A percentile compares a stretch with the other conserved stretches of the same genome.
Evolutionary conservation across 2,888 invertebrate species (phyloP).

Genomic region (Carabus problematicus): DNA sequence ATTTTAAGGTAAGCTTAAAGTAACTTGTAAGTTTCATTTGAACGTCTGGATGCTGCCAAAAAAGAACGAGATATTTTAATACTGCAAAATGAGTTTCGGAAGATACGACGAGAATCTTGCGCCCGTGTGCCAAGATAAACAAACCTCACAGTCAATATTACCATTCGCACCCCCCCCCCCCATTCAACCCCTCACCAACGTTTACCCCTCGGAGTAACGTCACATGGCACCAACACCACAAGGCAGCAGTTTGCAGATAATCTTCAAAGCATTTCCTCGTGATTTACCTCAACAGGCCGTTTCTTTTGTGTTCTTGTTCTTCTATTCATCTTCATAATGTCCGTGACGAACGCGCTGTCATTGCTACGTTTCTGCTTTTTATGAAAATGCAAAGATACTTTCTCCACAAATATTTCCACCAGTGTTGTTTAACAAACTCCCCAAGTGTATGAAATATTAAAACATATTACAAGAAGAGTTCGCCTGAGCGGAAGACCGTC

Average conservation of each 20-base stretch:
- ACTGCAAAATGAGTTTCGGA: constrained; percentile 14
- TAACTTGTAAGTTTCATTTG: no score
- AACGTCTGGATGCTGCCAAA: no score
- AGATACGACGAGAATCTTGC: constrained; percentile 23
- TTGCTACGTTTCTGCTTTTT: no score
- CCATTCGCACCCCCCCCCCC: not conserved
- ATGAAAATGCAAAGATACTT: no score
- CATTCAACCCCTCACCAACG: constrained; percentile 1
- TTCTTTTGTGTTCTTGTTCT: constrained; percentile 27
- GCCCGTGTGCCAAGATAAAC: constrained; percentile 16
- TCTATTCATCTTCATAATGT: constrained; percentile 29
- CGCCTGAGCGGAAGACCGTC: no score
- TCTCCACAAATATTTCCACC: no score
- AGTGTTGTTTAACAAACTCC: no score
- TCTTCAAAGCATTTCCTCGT: constrained; percentile 19
- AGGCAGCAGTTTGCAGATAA: constrained; percentile 15
- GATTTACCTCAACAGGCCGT: constrained; percentile 20
- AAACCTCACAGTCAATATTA: constrained; percentile 24
- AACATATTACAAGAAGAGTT: no score
- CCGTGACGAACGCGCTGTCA: constrained; percentile 20
- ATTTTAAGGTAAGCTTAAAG: no score
- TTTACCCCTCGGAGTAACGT: not conserved
- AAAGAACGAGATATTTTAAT: no score
- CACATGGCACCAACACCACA: constrained; percentile 1
- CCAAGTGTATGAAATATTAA: no score